These are phyloP conservation scores for Agonopterix subpropinquella DNA, from an alignment of 2,888 invertebrate genomes.

Conservation along the genomic window DNA sequence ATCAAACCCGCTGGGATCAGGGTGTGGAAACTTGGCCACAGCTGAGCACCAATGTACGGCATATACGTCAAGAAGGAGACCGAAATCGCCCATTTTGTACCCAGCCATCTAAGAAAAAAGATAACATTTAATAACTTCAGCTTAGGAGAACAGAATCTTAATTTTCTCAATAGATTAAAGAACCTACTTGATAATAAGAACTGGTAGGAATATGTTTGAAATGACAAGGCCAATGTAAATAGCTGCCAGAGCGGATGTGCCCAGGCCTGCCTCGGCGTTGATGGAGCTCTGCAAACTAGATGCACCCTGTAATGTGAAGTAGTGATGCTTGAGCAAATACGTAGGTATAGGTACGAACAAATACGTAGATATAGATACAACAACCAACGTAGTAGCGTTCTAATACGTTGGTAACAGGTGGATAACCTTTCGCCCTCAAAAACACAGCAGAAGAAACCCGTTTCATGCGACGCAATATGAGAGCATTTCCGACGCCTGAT, in stretches of 20 bases:
- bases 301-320: constrained; percentile 49
- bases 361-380: neutral
- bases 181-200: constrained; percentile 62
- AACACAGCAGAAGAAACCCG: too few species aligned
- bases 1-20: constrained; percentile 77
- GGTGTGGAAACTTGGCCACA: constrained; percentile 78
- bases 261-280: constrained; percentile 66
- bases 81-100: constrained; percentile 81
- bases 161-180: neutral
- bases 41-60: constrained; percentile 81
- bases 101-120: constrained; percentile 67
- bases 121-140: neutral
- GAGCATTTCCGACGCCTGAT: too few species aligned
- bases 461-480: too few species aligned
- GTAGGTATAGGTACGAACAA: neutral
- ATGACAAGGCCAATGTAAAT: constrained; percentile 68
- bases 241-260: constrained; percentile 66
- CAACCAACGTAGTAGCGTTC: neutral
- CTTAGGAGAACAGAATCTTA: neutral
- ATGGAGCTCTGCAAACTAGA: constrained; percentile 72
- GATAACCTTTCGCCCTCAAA: too few species aligned
- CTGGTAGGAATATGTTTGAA: constrained; percentile 68
- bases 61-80: constrained; percentile 79
- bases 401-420: neutral
- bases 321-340: neutral